These are phyloP conservation scores for Morinoia aosen DNA, from an alignment of 2,888 invertebrate species.

Conservation along the genomic window DNA sequence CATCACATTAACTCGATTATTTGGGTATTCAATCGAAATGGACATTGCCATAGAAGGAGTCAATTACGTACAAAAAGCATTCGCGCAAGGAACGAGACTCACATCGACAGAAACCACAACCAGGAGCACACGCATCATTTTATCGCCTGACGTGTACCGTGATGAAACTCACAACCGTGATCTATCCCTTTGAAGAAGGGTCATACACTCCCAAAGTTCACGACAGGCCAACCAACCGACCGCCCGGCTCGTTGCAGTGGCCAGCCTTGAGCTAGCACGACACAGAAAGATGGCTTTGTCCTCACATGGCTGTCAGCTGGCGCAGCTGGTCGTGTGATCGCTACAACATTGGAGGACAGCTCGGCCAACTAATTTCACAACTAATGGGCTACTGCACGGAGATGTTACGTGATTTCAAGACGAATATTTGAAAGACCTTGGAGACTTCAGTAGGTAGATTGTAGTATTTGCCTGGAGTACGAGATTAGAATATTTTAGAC, in stretches of 20 bases:
- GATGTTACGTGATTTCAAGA: neutral
- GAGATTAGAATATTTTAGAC: neutral
- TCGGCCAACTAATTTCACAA: neutral
- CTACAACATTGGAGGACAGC: neutral
- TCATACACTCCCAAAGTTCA: neutral
- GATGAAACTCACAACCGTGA: neutral
- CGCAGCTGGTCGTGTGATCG: neutral
- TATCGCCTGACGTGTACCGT: neutral
- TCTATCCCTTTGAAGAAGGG: neutral
- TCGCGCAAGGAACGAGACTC: neutral
- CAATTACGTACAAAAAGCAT: neutral
- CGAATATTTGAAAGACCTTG: neutral
- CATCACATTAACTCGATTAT: neutral
- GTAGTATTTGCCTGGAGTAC: neutral
- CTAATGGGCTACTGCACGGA: neutral
- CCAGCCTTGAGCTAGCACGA: neutral
- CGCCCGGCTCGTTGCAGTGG: neutral
- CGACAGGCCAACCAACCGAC: neutral
- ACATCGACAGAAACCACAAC: neutral
- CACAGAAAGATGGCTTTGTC: constrained; percentile 18
- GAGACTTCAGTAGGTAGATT: neutral
- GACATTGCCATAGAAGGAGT: neutral
- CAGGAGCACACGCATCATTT: neutral
- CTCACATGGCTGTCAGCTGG: neutral
- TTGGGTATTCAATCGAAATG: neutral